Percentiles rank a stretch among this genome's conserved stretches.
phyloP scores from a whole-genome alignment of 2,113 vertebrate species.

The Chlamydotis undulata region DNA sequence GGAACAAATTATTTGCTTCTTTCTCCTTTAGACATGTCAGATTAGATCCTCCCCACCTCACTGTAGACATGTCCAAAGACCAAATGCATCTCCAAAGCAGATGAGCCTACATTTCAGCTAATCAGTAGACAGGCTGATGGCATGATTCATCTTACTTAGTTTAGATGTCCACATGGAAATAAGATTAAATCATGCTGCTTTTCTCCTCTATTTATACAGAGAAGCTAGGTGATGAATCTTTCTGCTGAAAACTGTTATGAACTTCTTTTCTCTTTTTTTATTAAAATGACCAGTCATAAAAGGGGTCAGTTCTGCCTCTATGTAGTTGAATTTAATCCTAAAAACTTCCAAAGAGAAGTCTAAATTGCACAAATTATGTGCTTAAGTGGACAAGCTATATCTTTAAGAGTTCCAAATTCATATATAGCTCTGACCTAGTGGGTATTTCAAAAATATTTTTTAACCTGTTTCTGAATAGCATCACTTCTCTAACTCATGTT shows the following conservation, averaged over 20 bases:
- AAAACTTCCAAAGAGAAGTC: neutral
- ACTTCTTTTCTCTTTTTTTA: neutral
- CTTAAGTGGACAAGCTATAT: neutral
- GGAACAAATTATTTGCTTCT: neutral
- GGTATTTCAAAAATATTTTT: neutral
- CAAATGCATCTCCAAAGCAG: neutral
- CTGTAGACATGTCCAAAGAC: neutral
- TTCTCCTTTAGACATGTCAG: neutral
- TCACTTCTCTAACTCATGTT: neutral
- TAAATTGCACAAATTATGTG: neutral
- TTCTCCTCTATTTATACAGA: neutral
- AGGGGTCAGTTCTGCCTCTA: neutral
- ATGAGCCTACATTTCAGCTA: neutral
- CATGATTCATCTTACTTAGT: constrained; percentile 26
- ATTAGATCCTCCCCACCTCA: neutral
- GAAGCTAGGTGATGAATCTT: neutral
- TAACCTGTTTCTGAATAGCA: neutral
- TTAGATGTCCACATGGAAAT: constrained; percentile 25
- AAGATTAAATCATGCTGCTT: neutral
- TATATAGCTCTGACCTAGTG: neutral
- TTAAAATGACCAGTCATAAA: neutral
- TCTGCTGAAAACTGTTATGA: neutral
- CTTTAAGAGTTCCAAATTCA: neutral
- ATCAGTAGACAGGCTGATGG: neutral
- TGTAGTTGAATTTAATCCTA: neutral